Evolutionary conservation across 1,140 invertebrate genomes (phyloP), one percentile per base, ranked within the genome.

Genomic region (Oryctes rhinoceros): DNA sequence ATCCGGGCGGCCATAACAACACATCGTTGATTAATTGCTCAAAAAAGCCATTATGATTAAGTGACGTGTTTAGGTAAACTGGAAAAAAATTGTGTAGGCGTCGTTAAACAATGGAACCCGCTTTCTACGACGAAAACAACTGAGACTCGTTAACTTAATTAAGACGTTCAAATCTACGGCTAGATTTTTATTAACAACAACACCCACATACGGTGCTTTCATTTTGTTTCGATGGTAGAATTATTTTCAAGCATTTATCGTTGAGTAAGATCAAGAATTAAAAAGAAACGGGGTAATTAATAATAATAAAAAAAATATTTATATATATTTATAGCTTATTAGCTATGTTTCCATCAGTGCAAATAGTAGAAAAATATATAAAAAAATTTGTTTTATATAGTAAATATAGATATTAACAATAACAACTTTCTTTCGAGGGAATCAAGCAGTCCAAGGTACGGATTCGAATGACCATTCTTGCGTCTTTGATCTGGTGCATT

Each of bases 381-480:
- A 53, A 59, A 59, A 59, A 59, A 59, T 18, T n/a, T 59, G 18
- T 6, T 18, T 59, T 59, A 59, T n/a, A 7, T 18, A 18, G 53
- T 59, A 44, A 10, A 0, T 44, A 44, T 44, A 44, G 39, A 44
- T 44, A 44, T 30, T 30, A 30, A 30, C 24, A 30, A 30, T 30
- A 30, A 30, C 39, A 44, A 44, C 5, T 44, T 44, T 44, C 39
- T 44, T 44, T 44, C 39, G 39, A 3, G 13, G 20, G 13, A 62
- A 62, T 62, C 53, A 62, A 62, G 5, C 53, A 4, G 65, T 71
- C 91, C 90, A 91, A 67, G 86, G 77, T 67, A 91, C 85, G 4
- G 85, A 74, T 82, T 91, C 88, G 11, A 91, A 85, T 48, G 83
- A 84, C 91, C 91, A 92, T 85, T 89, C 87, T 83, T 92, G 91